These are phyloP conservation scores for Acanthopagrus latus DNA, from an alignment of 2,797 vertebrate genomes.

Conservation along the genomic window DNA sequence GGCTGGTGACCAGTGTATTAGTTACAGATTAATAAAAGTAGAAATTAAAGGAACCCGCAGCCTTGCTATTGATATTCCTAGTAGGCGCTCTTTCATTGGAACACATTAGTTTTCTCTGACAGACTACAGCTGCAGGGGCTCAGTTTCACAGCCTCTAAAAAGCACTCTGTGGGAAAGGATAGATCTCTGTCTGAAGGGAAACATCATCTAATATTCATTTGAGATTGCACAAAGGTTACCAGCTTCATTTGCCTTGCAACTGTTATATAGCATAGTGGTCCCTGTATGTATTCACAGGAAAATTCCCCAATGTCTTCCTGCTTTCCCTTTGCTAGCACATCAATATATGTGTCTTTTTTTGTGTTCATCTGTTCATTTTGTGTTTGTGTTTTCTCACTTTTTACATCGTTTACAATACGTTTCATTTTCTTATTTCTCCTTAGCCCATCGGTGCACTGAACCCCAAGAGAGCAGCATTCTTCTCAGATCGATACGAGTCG, in stretches of 20 bases:
- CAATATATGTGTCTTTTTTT: neutral
- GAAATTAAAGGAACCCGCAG: slow-evolving; percentile 70
- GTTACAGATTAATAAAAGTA: slow-evolving; percentile 77
- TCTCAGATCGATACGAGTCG: slow-evolving; percentile 93
- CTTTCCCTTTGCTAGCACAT: slow-evolving; percentile 22
- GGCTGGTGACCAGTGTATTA: slow-evolving; percentile 76
- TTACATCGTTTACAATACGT: slow-evolving; percentile 18
- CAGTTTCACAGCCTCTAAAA: slow-evolving; percentile 77
- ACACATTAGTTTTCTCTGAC: slow-evolving; percentile 80
- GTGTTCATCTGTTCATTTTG: too few species aligned
- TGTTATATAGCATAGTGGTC: slow-evolving; percentile 37
- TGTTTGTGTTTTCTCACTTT: neutral
- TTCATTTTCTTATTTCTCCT: slow-evolving; percentile 33
- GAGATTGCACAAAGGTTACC: slow-evolving; percentile 77
- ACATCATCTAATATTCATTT: slow-evolving; percentile 88
- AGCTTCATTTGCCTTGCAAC: slow-evolving; percentile 67
- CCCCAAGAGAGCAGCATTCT: slow-evolving; percentile 97
- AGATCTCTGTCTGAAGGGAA: slow-evolving; percentile 82
- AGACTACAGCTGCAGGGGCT: slow-evolving; percentile 81
- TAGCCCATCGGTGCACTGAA: slow-evolving; percentile 97
- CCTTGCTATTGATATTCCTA: slow-evolving; percentile 73
- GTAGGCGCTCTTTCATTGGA: slow-evolving; percentile 76
- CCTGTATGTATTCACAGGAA: slow-evolving; percentile 37
- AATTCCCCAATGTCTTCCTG: slow-evolving; percentile 7
- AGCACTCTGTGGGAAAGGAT: slow-evolving; percentile 80